Evolutionary conservation across 2,888 invertebrate species (phyloP).

Genomic region (Eurois occulta): DNA sequence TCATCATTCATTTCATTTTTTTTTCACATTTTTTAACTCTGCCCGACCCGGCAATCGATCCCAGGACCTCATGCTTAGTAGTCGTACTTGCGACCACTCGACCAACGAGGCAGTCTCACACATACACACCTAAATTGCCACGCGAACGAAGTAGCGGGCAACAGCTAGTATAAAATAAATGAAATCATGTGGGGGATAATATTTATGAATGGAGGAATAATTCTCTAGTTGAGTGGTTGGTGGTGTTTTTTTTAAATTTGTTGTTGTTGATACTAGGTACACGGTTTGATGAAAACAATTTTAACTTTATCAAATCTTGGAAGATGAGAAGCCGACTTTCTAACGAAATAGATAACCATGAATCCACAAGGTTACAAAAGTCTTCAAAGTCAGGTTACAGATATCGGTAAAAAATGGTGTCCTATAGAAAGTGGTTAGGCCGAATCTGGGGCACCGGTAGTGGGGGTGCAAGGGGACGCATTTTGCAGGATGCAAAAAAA

Average conservation of each 20-base stretch:
- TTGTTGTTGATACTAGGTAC: not conserved
- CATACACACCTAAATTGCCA: too few relatives aligned
- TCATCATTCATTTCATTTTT: too few relatives aligned
- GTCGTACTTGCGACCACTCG: too few relatives aligned
- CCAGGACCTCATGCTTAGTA: too few relatives aligned
- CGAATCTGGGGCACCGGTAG: not conserved
- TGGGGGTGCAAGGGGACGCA: not conserved
- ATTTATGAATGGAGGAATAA: slow-evolving; percentile 29
- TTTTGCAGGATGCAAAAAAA: too few relatives aligned
- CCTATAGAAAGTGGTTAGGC: not conserved
- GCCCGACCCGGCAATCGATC: too few relatives aligned
- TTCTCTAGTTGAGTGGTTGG: slow-evolving; percentile 23
- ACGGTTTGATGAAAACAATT: not conserved
- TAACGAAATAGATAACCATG: too few relatives aligned
- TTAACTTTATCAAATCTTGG: too few relatives aligned
- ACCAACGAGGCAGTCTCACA: too few relatives aligned
- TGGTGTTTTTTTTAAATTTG: slow-evolving; percentile 20
- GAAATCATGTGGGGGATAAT: slow-evolving; percentile 37
- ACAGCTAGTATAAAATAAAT: slow-evolving; percentile 54
- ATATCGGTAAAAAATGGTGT: not conserved
- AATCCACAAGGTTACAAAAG: not conserved
- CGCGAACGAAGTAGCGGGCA: too few relatives aligned
- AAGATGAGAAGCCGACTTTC: too few relatives aligned
- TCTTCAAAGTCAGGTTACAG: not conserved
- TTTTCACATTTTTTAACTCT: too few relatives aligned